Evolutionary conservation across 2,113 vertebrate species (phyloP).

Genomic region (Pterocles orientalis): DNA sequence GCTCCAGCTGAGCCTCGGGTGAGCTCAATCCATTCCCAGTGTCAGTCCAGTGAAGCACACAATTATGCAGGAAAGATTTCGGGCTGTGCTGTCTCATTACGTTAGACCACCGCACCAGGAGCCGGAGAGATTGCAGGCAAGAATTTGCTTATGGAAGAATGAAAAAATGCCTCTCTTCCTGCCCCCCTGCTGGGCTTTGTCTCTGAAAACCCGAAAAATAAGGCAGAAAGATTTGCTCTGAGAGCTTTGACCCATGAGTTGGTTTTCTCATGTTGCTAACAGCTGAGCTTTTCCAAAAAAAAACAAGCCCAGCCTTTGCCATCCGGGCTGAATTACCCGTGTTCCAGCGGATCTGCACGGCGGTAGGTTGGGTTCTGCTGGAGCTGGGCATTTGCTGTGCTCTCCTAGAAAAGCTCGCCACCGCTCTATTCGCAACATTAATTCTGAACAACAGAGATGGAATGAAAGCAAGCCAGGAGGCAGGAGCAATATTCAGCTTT

Average conservation of each 20-base stretch:
- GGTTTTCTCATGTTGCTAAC: not conserved
- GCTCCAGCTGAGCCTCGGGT: not conserved
- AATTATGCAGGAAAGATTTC: not conserved
- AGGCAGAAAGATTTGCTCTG: not conserved
- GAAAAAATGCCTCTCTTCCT: not conserved
- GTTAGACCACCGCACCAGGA: not conserved
- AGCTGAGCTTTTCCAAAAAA: not conserved
- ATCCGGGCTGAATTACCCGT: not conserved
- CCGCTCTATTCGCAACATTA: not conserved
- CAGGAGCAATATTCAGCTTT: slow-evolving; percentile 14
- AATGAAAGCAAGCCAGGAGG: not conserved
- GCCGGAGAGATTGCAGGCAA: not conserved
- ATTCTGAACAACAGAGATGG: not conserved
- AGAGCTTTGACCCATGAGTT: not conserved
- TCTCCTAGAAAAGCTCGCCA: slow-evolving; percentile 41
- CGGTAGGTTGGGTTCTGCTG: not conserved
- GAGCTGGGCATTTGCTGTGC: slow-evolving; percentile 23
- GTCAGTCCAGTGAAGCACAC: not conserved
- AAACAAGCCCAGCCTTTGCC: not conserved
- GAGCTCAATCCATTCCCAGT: not conserved
- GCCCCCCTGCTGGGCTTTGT: slow-evolving; percentile 17
- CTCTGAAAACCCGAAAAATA: not conserved
- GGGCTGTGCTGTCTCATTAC: not conserved
- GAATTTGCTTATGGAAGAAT: slow-evolving; percentile 28
- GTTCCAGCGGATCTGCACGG: not conserved